Base-by-base conservation (phyloP, 2,113 vertebrate genomes). In the Corynorhinus townsendii region DNA sequence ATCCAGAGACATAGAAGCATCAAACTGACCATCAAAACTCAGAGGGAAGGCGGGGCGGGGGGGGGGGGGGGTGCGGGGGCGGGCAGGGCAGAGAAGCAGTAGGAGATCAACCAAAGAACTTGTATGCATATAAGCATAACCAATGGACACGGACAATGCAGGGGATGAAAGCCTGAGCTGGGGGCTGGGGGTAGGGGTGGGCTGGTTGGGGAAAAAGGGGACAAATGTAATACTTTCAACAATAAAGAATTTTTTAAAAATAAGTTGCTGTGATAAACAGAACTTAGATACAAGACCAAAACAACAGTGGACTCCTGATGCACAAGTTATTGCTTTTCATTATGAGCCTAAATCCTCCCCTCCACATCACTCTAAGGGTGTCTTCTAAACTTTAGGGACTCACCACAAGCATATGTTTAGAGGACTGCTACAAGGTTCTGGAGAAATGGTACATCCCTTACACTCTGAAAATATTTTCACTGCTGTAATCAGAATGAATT, bases 301-400 rank as follows among this genome's bases (percentile, higher is more conserved):
- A 77, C 19, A 87, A 35, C 10, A 93, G 26, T 14, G 30, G 24
- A 89, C 15, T 73, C 45, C 54, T 49, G 26, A 80, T 40, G 22
- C 7, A 20, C 35, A 82, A 89, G 35, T 79, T 72, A 90, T 6
- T 85, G 33, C 7, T 76, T 79, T 69, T 76, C 33, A 71, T 47
- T 84, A 72, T 59, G 6, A 73, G 26, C 30, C 76, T 72, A 69
- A 77, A 71, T 79, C 2, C 11, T 82, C 30, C 12, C 22, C 33
- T 11, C 9, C 0, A 1, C 24, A 45, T 30, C 54, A 38, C 11
- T 80, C 7, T 86, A 33, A 54, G 19, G 30, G 47, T 80, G 4
- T 64, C 30, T 54, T 75, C 64, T 59, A 91, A 49, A 89, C 19
- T 79, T 88, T 86, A 47, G 35, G 17, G 33, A 96, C 86, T 83